These are phyloP conservation scores for Mungos mungo DNA, from an alignment of 2,113 vertebrate species.

Conservation along the genomic window DNA sequence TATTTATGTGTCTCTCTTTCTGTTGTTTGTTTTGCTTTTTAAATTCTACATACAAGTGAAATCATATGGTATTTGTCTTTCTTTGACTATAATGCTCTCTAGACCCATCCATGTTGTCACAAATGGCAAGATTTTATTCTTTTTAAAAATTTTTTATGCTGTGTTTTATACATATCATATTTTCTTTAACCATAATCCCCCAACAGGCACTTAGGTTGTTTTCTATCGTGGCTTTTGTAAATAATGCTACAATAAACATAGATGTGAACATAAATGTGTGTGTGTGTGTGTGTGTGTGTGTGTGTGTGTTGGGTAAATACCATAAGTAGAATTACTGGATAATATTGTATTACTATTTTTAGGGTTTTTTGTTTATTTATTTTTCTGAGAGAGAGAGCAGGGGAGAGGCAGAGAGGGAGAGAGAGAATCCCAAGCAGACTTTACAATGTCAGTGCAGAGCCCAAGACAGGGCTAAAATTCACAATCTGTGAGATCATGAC, in stretches of 20 bases:
- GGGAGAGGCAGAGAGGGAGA: too few species aligned
- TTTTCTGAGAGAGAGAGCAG: too few species aligned
- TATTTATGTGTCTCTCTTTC: not conserved
- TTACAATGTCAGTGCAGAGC: too few species aligned
- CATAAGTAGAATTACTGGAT: not conserved
- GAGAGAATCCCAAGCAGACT: too few species aligned
- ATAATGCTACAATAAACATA: not conserved
- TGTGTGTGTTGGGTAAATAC: not conserved
- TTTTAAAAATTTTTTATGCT: not conserved
- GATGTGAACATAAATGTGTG: too few species aligned
- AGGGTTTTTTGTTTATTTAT: too few species aligned
- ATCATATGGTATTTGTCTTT: not conserved
- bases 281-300: too few species aligned
- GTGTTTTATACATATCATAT: not conserved
- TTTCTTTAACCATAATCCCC: not conserved
- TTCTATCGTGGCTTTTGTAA: not conserved
- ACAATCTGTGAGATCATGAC: too few species aligned
- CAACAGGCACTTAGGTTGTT: not conserved
- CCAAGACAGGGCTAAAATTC: too few species aligned
- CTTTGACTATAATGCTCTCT: not conserved
- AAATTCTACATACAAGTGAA: not conserved
- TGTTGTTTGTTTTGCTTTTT: not conserved
- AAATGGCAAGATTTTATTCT: not conserved
- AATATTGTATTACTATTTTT: not conserved
- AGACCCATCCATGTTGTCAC: not conserved